Conservation (phyloP, 2,888 invertebrate species). For the Drosophila infuscata region DNA sequence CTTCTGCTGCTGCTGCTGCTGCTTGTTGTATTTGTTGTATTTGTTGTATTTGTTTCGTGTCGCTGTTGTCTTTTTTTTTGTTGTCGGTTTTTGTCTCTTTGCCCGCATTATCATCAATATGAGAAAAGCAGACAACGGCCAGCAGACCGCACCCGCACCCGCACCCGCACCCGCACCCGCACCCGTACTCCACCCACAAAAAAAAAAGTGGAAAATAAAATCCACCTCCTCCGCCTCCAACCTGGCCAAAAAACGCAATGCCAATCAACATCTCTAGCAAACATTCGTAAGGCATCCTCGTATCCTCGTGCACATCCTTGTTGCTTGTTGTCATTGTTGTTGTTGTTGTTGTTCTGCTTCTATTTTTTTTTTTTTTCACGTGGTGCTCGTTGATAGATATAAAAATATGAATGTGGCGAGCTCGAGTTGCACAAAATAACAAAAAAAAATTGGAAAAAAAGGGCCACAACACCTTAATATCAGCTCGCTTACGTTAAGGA, state of each 20-base stretch:
- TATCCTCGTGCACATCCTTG: conserved; percentile 43
- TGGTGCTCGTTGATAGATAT: conserved; percentile 28
- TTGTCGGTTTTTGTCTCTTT: conserved; percentile 54
- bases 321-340: conserved; percentile 47
- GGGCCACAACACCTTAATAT: conserved; percentile 62
- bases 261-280: conserved; percentile 80
- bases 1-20: conserved; percentile 35
- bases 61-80: conserved; percentile 14
- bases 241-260: conserved; percentile 45
- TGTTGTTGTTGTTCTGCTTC: conserved; percentile 38
- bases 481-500: conserved; percentile 40
- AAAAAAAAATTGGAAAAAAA: conserved; percentile 12
- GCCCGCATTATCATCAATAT: conserved; percentile 63
- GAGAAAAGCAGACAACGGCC: conserved; percentile 43
- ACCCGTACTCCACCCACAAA: conserved; percentile 1
- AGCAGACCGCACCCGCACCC: conserved; percentile 31
- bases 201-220: background rate
- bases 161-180: background rate
- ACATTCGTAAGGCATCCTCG: conserved; percentile 73
- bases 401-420: conserved; percentile 61
- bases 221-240: background rate
- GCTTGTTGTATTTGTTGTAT: conserved; percentile 16
- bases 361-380: conserved; percentile 1
- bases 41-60: conserved; percentile 23
- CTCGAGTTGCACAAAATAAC: background rate